Evolutionary conservation across 2,888 invertebrate species (phyloP).

Genomic region (Stratiomys singularior): DNA sequence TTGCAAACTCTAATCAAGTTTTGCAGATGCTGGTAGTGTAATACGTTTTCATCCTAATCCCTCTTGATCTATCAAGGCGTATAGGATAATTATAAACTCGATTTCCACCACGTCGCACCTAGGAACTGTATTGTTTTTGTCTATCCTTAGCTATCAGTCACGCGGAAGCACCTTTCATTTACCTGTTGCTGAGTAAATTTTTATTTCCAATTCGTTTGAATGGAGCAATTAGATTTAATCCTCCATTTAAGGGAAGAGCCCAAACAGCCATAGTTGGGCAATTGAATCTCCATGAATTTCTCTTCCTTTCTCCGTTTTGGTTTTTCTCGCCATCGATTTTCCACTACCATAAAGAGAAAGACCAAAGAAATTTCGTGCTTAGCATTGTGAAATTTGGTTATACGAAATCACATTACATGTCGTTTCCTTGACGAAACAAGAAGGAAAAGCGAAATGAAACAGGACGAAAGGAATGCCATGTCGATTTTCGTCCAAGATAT

Average conservation of each 20-base stretch:
- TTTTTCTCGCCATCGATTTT: slow-evolving; percentile 15
- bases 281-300: slow-evolving; percentile 1
- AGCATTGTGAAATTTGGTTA: slow-evolving; percentile 27
- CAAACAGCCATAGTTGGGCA: slow-evolving; percentile 12
- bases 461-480: not conserved
- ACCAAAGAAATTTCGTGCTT: slow-evolving; percentile 14
- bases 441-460: not conserved
- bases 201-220: not conserved
- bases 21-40: not conserved
- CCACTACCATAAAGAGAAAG: not conserved
- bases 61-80: not conserved
- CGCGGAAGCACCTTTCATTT: not conserved
- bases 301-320: not conserved
- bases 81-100: slow-evolving; percentile 9
- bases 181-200: slow-evolving; percentile 13
- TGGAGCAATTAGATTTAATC: slow-evolving; percentile 18
- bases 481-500: not conserved
- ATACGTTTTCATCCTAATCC: not conserved
- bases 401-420: not conserved
- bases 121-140: not conserved
- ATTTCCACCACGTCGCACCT: not conserved
- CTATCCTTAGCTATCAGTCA: too few relatives aligned
- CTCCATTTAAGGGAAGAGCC: slow-evolving; percentile 15
- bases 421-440: not conserved
- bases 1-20: not conserved